Percentiles rank a stretch among this genome's conserved stretches.
Evolutionary conservation across 2,797 vertebrate genomes (phyloP).

Genomic region (Oreonectes daqikongensis): DNA sequence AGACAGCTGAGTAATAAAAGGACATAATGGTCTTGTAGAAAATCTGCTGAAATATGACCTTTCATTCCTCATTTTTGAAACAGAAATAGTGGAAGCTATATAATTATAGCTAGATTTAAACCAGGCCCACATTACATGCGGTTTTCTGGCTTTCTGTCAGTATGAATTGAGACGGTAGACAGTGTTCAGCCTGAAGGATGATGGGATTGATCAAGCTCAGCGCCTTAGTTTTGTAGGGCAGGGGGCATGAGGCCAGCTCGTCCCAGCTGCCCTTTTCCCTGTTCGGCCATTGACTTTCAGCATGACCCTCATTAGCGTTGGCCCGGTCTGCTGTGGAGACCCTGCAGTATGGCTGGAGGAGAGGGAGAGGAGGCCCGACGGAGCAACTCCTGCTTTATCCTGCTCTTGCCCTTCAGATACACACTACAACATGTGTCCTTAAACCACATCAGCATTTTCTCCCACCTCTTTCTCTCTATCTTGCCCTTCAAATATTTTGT

Average conservation of each 20-base stretch:
- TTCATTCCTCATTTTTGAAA: slow-evolving; percentile 24
- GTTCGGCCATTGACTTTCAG: slow-evolving; percentile 70
- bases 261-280: slow-evolving; percentile 46
- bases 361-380: slow-evolving; percentile 52
- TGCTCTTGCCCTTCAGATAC: slow-evolving; percentile 69
- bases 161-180: slow-evolving; percentile 44
- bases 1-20: background rate
- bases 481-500: background rate
- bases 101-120: slow-evolving; percentile 17
- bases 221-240: slow-evolving; percentile 38
- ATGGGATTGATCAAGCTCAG: slow-evolving; percentile 24
- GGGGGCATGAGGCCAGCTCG: slow-evolving; percentile 57
- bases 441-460: slow-evolving; percentile 47
- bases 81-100: slow-evolving; percentile 4
- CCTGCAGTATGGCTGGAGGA: slow-evolving; percentile 60
- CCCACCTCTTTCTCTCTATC: background rate
- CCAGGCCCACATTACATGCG: slow-evolving; percentile 4
- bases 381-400: slow-evolving; percentile 49
- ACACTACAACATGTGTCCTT: slow-evolving; percentile 58
- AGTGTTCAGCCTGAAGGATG: slow-evolving; percentile 6
- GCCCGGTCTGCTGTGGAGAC: slow-evolving; percentile 68
- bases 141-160: slow-evolving; percentile 22
- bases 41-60: background rate
- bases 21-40: slow-evolving; percentile 2
- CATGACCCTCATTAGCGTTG: slow-evolving; percentile 71